A percentile compares a stretch with the other conserved stretches of the same genome.
These are phyloP conservation scores for Tipula vernalis DNA, from an alignment of 2,888 invertebrate genomes.

Conservation along the genomic window DNA sequence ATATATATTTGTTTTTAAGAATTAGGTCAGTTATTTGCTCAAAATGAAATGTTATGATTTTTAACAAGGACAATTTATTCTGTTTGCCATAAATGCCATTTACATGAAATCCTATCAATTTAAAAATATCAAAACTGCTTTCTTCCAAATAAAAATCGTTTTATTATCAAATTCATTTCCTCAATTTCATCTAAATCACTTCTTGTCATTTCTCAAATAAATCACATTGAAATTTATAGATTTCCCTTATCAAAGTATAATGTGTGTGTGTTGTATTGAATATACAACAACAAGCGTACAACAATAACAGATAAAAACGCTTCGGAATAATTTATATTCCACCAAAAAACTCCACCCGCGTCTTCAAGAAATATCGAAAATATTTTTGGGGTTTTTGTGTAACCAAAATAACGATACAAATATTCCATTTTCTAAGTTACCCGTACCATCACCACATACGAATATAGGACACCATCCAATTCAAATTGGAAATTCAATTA, in stretches of 20 bases:
- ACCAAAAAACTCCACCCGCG: neutral
- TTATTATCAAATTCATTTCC: neutral
- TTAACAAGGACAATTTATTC: no score
- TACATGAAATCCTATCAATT: neutral
- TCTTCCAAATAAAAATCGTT: neutral
- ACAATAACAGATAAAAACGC: neutral
- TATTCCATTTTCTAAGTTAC: neutral
- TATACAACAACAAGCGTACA: neutral
- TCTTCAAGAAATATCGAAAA: neutral
- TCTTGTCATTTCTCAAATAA: neutral
- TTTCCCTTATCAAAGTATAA: neutral
- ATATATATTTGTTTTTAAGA: no score
- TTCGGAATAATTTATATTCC: neutral
- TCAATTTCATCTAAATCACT: slow-evolving; percentile 4
- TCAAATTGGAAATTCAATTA: neutral
- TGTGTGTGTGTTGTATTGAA: neutral
- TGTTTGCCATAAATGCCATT: no score
- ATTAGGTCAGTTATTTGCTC: no score
- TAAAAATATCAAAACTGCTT: neutral
- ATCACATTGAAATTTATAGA: neutral
- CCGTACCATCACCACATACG: neutral
- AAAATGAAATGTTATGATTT: no score
- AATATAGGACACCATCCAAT: neutral
- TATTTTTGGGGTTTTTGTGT: neutral
- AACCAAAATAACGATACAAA: neutral